Percentiles rank a stretch among this genome's conserved stretches.
Evolutionary conservation across 92 coral and sea anemone species (phyloP).

Genomic region (Muricea muricata): DNA sequence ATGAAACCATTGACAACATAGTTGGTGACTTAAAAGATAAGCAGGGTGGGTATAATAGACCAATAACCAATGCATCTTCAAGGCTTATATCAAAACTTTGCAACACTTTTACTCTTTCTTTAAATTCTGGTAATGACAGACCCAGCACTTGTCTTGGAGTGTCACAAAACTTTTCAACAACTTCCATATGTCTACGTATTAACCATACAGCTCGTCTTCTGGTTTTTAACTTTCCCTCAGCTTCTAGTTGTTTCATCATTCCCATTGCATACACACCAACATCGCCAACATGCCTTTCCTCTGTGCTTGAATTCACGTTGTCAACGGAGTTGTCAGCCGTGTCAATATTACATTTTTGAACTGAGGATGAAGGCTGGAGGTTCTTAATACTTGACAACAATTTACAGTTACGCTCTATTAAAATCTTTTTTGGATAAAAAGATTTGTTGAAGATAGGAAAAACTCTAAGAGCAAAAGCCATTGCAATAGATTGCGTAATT

Average conservation of each 20-base stretch:
- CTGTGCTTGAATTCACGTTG: neutral
- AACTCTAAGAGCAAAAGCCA: slow-evolving; percentile 3
- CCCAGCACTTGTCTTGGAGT: slow-evolving; percentile 78
- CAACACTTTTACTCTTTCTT: slow-evolving; percentile 70
- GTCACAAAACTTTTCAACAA: slow-evolving; percentile 59
- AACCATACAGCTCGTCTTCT: slow-evolving; percentile 51
- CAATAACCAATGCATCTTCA: slow-evolving; percentile 79
- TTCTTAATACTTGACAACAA: neutral
- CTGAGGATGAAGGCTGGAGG: neutral
- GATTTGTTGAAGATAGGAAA: neutral
- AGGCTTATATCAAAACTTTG: slow-evolving; percentile 68
- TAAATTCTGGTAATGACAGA: slow-evolving; percentile 61
- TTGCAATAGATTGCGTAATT: neutral
- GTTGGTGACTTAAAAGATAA: slow-evolving; percentile 64
- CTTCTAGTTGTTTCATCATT: slow-evolving; percentile 37
- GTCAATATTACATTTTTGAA: neutral
- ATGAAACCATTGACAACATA: slow-evolving; percentile 66
- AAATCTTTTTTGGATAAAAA: neutral
- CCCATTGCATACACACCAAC: slow-evolving; percentile 37
- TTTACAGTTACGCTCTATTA: neutral
- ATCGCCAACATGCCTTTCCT: slow-evolving; percentile 12
- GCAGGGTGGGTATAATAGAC: slow-evolving; percentile 81
- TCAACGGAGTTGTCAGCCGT: neutral
- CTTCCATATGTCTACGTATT: slow-evolving; percentile 51
- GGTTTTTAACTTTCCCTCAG: slow-evolving; percentile 37